Evolutionary conservation across 2,113 vertebrate genomes (phyloP), one percentile per base, ranked within the genome.

Genomic region (Engraulis encrasicolus): DNA sequence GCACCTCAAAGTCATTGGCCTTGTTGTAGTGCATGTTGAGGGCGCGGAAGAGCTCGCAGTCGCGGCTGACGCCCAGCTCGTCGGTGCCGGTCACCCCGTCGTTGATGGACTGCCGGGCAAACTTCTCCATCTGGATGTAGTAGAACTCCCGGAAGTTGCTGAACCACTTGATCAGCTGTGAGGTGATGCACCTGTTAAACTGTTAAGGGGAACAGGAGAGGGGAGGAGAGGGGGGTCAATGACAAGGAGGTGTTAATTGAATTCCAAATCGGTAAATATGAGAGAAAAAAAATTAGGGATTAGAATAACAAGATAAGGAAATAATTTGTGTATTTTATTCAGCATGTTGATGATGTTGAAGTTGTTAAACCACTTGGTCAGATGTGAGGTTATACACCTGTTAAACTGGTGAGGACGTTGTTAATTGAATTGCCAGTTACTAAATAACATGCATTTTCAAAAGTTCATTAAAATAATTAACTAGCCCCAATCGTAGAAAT

Each of bases 1-100:
- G 58, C 84, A 99, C 98, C 98, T 99, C 97, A 94, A 99, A 99
- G 95, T 99, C 98, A 82, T 99, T 99, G 91, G 98, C 98, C 95
- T 99, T 99, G 96, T 99, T 99, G 97, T 99, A 99, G 96, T 99
- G 98, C 98, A 99, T 99, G 96, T 99, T 99, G 91, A 99, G 97
- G 82, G 98, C 98, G 81, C 98, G 93, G 95, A 97, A 99, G 82
- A 99, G 97, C 95, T 99, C 98, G 79, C 97, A 95, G 88, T 99
- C 98, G 86, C 98, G 96, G 91, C 96, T 97, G 92, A 99, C 98
- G 81, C 92, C 92, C 93, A 99, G 93, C 90, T 99, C 98, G 82
- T 99, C 98, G 0, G 94, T 91, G 2, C 96, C 95, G 0, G 98
- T 96, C 92, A 97, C 96, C 1, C 98, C 98, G 38, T 99, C 98